Conservation (phyloP, 2,113 vertebrate species). For the Dipodomys spectabilis region DNA sequence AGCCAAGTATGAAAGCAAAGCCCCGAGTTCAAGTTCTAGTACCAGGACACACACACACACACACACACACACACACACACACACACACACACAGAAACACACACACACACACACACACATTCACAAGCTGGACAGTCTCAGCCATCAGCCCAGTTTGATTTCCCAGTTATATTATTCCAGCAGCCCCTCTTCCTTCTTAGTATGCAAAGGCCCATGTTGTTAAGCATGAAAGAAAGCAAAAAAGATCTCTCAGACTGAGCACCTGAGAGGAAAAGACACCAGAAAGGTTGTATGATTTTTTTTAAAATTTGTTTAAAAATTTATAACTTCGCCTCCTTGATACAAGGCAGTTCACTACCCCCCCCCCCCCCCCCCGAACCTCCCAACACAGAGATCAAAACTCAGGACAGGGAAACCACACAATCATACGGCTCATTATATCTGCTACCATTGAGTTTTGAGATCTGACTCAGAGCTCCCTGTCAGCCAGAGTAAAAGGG, state of each 20-base stretch:
- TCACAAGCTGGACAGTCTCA: no score
- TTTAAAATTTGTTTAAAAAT: background rate
- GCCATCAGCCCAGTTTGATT: background rate
- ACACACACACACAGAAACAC: no score
- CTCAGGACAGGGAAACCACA: no score
- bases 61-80: no score
- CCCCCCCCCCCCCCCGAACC: background rate
- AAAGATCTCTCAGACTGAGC: background rate
- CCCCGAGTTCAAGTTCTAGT: no score
- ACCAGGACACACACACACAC: no score
- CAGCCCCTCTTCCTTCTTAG: background rate
- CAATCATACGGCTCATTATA: background rate
- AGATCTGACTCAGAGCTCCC: background rate
- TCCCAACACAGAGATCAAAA: background rate
- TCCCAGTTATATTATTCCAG: background rate
- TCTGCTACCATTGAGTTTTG: background rate
- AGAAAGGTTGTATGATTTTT: background rate
- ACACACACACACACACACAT: no score
- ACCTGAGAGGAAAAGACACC: background rate
- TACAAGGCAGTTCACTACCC: background rate
- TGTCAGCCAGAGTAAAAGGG: background rate
- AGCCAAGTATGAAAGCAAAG: no score
- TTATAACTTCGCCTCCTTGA: background rate
- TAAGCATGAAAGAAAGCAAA: background rate
- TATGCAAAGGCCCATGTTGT: background rate